Base-by-base conservation (phyloP, 2,797 vertebrate genomes). In the Sparidentex hasta region DNA sequence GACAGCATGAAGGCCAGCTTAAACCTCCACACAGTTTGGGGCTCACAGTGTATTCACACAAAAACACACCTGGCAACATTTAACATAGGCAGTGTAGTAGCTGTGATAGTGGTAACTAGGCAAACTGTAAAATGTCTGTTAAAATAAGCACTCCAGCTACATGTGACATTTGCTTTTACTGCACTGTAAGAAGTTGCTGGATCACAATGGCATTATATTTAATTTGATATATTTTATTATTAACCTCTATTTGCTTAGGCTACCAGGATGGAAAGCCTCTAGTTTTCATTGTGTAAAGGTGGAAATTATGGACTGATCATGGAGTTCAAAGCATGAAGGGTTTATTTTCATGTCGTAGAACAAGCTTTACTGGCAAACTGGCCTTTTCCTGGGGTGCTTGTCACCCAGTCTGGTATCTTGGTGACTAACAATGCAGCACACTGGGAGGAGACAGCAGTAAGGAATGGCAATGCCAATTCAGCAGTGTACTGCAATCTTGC, bases 1-100 rank as follows among this genome's bases (percentile, higher is more conserved):
- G 27, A 76, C 82, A 27, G 41, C 33, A 43, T 76, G 64, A 57
- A 11, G 78, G 71, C 7, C 57, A 62, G 47, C 17, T 65, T 52
- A 46, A 72, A 62, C 46, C 47, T 76, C 44, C 46, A 21, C 29
- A 14, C 50, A 65, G 13, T 61, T 52, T 48, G 21, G 16, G 17
- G 7, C 48, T 63, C 18, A 55, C 16, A 48, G 7, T 11, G 50
- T 13, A 43, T 43, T 4, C 5, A 7, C 7, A 29, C 18, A 69
- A 33, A 51, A 50, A 25, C 17, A 65, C 25, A 25, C 41, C 14
- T 3, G 5, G 17, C 21, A 71, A 48, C 29, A 63, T 71, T 44
- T 73, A 12, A 66, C 2, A 9, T 13, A 23, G 20, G 11, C 50
- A 23, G 1, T 46, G 9, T 5, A 46, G 13, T 8, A n/a, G 16